Conservation (phyloP, 2,797 vertebrate species). For the Tachyglossus aculeatus region DNA sequence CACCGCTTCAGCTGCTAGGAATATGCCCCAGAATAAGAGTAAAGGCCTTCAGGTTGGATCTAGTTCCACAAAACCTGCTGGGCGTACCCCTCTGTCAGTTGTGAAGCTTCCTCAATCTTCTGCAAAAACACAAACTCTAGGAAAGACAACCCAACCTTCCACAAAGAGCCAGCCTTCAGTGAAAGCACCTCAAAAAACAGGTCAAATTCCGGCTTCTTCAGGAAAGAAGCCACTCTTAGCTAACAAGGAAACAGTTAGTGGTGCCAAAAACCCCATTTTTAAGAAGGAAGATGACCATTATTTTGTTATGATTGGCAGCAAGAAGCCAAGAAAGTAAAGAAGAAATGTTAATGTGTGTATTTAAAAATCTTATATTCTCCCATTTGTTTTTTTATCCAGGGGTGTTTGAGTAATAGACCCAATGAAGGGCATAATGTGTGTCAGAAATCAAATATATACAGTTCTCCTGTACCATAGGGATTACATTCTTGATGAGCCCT, state of each 20-base stretch:
- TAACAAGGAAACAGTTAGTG: constrained; percentile 34
- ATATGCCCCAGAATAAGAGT: constrained; percentile 19
- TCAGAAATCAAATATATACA: no score
- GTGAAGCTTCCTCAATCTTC: constrained; percentile 78
- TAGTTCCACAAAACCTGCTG: constrained; percentile 56
- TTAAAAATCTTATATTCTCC: neutral
- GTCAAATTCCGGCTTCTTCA: constrained; percentile 29
- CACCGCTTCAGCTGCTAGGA: constrained; percentile 15
- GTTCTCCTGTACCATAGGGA: no score
- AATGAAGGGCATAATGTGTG: no score
- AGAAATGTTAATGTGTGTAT: neutral
- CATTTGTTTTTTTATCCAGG: no score
- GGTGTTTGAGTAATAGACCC: no score
- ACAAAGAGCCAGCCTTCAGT: constrained; percentile 43
- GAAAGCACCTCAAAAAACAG: constrained; percentile 37
- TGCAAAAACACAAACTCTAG: constrained; percentile 18
- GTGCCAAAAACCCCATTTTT: constrained; percentile 59
- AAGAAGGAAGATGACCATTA: constrained; percentile 82
- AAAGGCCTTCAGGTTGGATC: constrained; percentile 24
- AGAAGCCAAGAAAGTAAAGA: constrained; percentile 80
- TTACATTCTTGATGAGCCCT: no score
- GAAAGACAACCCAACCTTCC: constrained; percentile 40
- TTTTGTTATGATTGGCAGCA: constrained; percentile 88
- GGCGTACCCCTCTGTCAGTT: constrained; percentile 66
- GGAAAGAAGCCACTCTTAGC: constrained; percentile 45